Evolutionary conservation across 2,113 vertebrate species (phyloP), one percentile per base, ranked within the genome.

Genomic region (Apaloderma vittatum): DNA sequence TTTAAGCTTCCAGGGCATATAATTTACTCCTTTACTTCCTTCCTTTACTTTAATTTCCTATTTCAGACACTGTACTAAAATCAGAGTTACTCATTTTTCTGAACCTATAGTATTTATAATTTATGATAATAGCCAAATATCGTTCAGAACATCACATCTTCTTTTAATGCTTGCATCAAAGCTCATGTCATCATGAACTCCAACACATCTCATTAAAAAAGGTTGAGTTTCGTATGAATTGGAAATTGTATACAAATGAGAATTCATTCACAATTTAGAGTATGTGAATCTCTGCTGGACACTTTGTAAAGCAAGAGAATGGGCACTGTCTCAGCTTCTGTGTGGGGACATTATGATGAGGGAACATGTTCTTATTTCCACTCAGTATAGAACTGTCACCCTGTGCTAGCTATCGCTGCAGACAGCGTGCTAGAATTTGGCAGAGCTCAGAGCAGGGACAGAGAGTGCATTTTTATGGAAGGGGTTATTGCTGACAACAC

Each of bases 401-500:
- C 23, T 20, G 3, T 8, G 5, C 8, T 34, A 81, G 58, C 59
- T 91, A 14, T 40, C 18, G 1, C 15, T 67, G 40, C 70, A 81
- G 83, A 57, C 59, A 58, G 89, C 4, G n/a, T 2, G 2, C 49
- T 36, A 80, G 68, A 26, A 91, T 86, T 76, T 86, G 88, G 49
- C 84, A 86, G 19, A 79, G 84, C 65, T 92, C 59, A 45, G 57
- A 90, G 91, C 74, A 51, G 66, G 85, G 57, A 49, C 32, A 83
- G 30, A 46, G 62, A 75, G 46, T n/a, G 2, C 2, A 49, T 89
- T 96, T 84, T 40, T 78, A 16, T 85, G 90, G 45, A 93, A 93
- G 83, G 40, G 76, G 17, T 81, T 95, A 76, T 65, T 97, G 93
- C 75, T 93, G 87, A 93, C 94, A 96, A 57, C 57, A 72, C 78